Base-by-base conservation (phyloP, 2,113 vertebrate species). In the Columba livia region DNA sequence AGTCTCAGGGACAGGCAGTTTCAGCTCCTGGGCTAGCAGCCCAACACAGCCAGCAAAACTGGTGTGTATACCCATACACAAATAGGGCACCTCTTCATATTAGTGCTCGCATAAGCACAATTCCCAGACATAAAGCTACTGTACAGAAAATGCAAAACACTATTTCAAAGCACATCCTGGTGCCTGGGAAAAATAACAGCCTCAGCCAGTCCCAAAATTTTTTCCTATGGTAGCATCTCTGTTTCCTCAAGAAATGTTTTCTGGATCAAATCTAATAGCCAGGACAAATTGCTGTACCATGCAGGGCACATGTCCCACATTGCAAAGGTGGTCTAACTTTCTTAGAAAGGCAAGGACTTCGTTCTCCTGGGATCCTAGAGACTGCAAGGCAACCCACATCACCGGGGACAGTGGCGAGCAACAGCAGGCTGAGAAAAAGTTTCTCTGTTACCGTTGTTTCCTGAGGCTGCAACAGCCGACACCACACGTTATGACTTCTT, bases 41-140 rank as follows among this genome's bases (percentile, higher is more conserved):
- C 50, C 67, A 69, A 32, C 9, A 10, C 1, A 60, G 12, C 24
- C 74, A 85, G 71, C 4, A 85, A 65, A 92, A n/a, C 3, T n/a
- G 29, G 11, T 15, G 79, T 1, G 0, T 42, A 31, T 1, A 2
- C 21, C 28, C 34, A 11, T 24, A 14, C 5, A 82, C 24, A 69
- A 65, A 36, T 4, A 78, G 12, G 28, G 3, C n/a, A 82, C 6
- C 11, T 53, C 40, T 86, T 28, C 19, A 17, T 42, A 24, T 62
- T 89, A 32, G 42, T 94, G 84, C 47, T 81, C 57, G 75, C 19
- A 15, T 28, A 60, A 77, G 7, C 36, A 78, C 50, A 31, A 47
- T 65, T 20, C 17, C 53, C 75, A 91, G 34, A 44, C 8, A 11
- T 21, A 64, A 56, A 24, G 23, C 29, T 79, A 53, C 16, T 36